Evolutionary conservation across 53 echinoderm and acorn worm species (phyloP).

Genomic region (Henricia sp.): DNA sequence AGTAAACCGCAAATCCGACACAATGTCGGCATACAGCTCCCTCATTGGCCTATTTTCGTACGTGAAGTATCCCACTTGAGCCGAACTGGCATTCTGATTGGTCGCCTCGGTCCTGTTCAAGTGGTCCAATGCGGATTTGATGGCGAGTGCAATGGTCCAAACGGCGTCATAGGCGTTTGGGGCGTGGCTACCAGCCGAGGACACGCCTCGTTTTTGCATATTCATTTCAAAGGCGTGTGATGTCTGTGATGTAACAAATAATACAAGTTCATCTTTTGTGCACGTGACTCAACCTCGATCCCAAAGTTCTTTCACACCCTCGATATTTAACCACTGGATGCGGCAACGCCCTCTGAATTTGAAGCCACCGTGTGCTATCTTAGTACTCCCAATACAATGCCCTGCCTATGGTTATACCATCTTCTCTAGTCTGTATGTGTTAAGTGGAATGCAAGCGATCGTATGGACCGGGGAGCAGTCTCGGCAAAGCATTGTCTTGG

Average conservation of each 20-base stretch:
- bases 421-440: no score
- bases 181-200: conserved; percentile 75
- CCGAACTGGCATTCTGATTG: conserved; percentile 45
- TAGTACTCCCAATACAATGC: no score
- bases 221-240: conserved; percentile 74
- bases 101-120: conserved; percentile 39
- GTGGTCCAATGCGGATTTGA: conserved; percentile 71
- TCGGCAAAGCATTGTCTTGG: no score
- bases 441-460: no score
- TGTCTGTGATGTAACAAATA: conserved; percentile 56
- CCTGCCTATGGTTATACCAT: no score
- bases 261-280: no score
- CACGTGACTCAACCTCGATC: no score
- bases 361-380: no score
- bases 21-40: conserved; percentile 67
- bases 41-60: conserved; percentile 76
- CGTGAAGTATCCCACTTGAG: conserved; percentile 53
- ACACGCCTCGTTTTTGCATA: conserved; percentile 64
- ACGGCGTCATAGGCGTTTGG: conserved; percentile 95
- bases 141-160: conserved; percentile 91
- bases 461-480: no score
- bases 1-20: conserved; percentile 74
- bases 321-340: no score
- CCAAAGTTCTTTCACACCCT: no score
- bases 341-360: no score